Evolutionary conservation across 2,888 invertebrate species (phyloP).

Genomic region (Microctonus brassicae): DNA sequence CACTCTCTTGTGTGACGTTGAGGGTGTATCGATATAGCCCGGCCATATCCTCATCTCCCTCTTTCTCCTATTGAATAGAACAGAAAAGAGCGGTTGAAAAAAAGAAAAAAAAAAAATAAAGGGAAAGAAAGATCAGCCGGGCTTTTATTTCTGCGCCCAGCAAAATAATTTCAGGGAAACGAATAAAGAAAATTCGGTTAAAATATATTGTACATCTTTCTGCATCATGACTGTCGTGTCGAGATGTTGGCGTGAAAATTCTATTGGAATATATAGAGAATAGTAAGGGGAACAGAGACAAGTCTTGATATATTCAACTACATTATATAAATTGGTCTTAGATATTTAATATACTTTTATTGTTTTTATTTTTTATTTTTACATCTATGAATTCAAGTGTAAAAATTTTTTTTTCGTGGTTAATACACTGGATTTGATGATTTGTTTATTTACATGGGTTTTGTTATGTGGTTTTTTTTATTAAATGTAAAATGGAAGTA

Average conservation of each 20-base stretch:
- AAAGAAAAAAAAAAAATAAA: slow-evolving; percentile 9
- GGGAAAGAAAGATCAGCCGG: slow-evolving; percentile 16
- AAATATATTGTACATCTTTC: background rate
- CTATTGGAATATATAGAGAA: background rate
- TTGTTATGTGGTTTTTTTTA: too few species aligned
- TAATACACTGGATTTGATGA: too few species aligned
- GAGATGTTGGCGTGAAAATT: background rate
- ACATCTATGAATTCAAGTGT: too few species aligned
- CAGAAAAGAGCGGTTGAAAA: slow-evolving; percentile 28
- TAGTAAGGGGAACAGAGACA: slow-evolving; percentile 11
- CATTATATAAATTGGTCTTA: background rate
- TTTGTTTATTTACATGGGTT: too few species aligned
- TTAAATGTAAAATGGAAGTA: too few species aligned
- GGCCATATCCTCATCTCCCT: slow-evolving; percentile 19
- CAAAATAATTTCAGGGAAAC: background rate
- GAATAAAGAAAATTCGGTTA: background rate
- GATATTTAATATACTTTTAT: background rate
- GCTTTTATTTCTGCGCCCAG: slow-evolving; percentile 4
- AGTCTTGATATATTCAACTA: background rate
- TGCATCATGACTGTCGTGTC: background rate
- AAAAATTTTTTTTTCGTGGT: too few species aligned
- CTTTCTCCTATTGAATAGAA: slow-evolving; percentile 3
- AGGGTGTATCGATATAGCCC: slow-evolving; percentile 25
- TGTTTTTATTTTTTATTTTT: too few species aligned
- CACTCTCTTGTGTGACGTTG: background rate